Percentiles rank a stretch among this genome's conserved stretches.
These are phyloP conservation scores for Uromys caudimaculatus DNA, from an alignment of 2,797 vertebrate genomes.

Conservation along the genomic window DNA sequence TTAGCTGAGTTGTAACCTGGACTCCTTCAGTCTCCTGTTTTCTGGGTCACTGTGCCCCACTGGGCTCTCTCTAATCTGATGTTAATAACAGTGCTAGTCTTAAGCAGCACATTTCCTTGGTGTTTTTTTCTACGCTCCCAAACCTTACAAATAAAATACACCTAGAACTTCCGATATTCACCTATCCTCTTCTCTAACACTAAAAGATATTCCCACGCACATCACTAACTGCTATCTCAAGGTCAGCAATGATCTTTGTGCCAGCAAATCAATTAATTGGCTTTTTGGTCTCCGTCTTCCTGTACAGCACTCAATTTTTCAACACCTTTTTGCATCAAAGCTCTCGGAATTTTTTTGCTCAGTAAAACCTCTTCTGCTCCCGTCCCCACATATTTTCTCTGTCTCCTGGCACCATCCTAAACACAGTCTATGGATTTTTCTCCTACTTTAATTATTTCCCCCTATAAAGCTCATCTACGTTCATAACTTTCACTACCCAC, in stretches of 20 bases:
- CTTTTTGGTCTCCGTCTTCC: slow-evolving; percentile 35
- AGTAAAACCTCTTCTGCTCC: neutral
- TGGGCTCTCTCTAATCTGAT: neutral
- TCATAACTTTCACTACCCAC: neutral
- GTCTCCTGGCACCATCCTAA: neutral
- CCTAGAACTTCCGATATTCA: neutral
- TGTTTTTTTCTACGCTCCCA: neutral
- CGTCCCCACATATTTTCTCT: neutral
- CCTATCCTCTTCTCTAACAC: neutral
- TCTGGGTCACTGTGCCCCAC: neutral
- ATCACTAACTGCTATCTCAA: neutral
- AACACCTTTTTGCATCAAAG: neutral
- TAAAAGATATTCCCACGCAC: neutral
- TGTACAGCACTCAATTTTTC: neutral
- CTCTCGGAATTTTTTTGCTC: neutral
- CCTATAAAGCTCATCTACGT: neutral
- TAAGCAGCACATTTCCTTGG: neutral
- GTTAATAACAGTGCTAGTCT: neutral
- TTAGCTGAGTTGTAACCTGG: neutral
- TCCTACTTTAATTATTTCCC: neutral
- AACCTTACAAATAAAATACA: neutral
- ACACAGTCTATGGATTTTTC: neutral
- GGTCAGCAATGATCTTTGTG: neutral
- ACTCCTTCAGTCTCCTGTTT: neutral
- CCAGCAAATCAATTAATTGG: neutral